Percentiles rank a stretch among this genome's conserved stretches.
phyloP scores from a whole-genome alignment of 2,888 invertebrate species.

The Amphipyra tragopoginis region DNA sequence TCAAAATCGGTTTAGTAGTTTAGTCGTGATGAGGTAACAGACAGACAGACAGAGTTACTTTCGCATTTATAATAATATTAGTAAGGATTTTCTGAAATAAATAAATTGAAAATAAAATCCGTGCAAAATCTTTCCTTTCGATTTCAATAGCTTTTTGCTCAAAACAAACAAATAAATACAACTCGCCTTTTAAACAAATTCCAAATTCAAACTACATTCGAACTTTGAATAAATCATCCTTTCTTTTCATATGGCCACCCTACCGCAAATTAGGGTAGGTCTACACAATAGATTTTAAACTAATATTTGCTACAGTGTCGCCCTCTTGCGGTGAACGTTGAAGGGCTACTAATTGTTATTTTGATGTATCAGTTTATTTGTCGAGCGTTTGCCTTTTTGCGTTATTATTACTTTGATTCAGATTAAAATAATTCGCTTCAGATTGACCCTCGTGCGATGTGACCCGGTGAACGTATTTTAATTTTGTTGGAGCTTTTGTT shows the following conservation, averaged over 20 bases:
- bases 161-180: slow-evolving; percentile 17
- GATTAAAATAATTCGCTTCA: slow-evolving; percentile 36
- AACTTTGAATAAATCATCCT: slow-evolving; percentile 25
- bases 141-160: slow-evolving; percentile 3
- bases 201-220: slow-evolving; percentile 14
- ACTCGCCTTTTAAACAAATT: slow-evolving; percentile 11
- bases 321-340: slow-evolving; percentile 43
- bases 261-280: slow-evolving; percentile 60
- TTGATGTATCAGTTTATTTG: slow-evolving; percentile 50
- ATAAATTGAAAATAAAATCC: too few species aligned
- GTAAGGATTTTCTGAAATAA: too few species aligned
- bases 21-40: too few species aligned
- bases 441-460: slow-evolving; percentile 37
- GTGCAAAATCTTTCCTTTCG: too few species aligned
- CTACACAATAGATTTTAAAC: slow-evolving; percentile 57
- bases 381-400: slow-evolving; percentile 65
- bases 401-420: slow-evolving; percentile 37
- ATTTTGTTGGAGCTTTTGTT: slow-evolving; percentile 6
- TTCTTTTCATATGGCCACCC: slow-evolving; percentile 34
- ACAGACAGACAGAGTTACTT: too few species aligned
- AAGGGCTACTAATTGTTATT: too few species aligned
- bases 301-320: slow-evolving; percentile 55
- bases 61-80: too few species aligned
- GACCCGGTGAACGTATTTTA: not conserved
- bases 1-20: too few species aligned